Evolutionary conservation across 2,113 vertebrate genomes (phyloP).

Genomic region (Bambusicola thoracicus): DNA sequence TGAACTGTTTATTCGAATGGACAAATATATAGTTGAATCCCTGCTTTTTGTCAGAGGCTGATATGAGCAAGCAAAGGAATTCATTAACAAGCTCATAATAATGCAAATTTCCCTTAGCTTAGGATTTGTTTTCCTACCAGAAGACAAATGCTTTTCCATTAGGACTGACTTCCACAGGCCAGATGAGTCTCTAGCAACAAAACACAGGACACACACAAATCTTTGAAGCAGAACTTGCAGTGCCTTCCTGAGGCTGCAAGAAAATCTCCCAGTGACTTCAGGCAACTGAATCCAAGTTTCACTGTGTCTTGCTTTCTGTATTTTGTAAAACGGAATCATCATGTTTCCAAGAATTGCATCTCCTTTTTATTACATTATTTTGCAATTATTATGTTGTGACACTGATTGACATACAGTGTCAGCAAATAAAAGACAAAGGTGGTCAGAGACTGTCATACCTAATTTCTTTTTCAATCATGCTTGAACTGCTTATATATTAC

Average conservation of each 20-base stretch:
- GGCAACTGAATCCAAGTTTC: not conserved
- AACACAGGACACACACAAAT: not conserved
- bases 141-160: conserved; percentile 15
- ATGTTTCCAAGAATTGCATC: not conserved
- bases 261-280: not conserved
- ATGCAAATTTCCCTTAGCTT: conserved; percentile 38
- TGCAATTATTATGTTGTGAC: not conserved
- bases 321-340: conserved; percentile 3
- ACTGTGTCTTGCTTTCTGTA: not conserved
- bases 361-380: not conserved
- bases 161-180: not conserved
- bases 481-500: not conserved
- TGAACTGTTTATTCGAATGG: conserved; percentile 19
- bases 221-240: not conserved
- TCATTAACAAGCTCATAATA: conserved; percentile 64
- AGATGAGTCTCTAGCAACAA: not conserved
- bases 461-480: conserved; percentile 29
- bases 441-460: not conserved
- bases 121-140: conserved; percentile 9
- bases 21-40: not conserved
- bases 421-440: conserved; percentile 51
- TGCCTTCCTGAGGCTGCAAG: not conserved
- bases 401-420: not conserved
- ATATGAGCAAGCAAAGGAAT: not conserved
- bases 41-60: conserved; percentile 32